Conservation (phyloP, 2,888 invertebrate species). For the Lydus trimaculatus region DNA sequence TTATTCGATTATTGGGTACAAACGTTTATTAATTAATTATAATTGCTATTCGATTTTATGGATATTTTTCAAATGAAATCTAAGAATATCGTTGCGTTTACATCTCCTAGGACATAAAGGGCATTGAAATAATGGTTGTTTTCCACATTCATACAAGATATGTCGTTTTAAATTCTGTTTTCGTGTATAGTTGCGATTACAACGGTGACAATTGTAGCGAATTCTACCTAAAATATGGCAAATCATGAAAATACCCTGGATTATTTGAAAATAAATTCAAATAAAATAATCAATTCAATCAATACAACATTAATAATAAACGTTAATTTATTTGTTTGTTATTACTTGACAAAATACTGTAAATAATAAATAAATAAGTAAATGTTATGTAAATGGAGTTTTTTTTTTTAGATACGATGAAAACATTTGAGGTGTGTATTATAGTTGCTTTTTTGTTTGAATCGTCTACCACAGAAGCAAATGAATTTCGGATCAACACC, state of each 20-base stretch:
- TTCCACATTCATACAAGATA: slow-evolving; percentile 47
- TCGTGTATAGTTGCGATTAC: slow-evolving; percentile 38
- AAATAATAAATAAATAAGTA: slow-evolving; percentile 5
- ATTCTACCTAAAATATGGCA: slow-evolving; percentile 24
- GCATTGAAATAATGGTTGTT: slow-evolving; percentile 47
- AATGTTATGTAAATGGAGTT: too few relatives aligned
- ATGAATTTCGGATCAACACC: slow-evolving; percentile 54
- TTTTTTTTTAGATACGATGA: slow-evolving; percentile 28
- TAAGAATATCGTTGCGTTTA: slow-evolving; percentile 47
- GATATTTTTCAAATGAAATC: slow-evolving; percentile 48
- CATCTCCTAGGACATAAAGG: slow-evolving; percentile 50
- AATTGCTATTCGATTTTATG: slow-evolving; percentile 41
- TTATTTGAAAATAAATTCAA: background rate
- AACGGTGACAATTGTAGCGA: slow-evolving; percentile 41
- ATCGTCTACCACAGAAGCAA: slow-evolving; percentile 67
- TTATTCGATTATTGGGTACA: background rate
- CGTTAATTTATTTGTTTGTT: background rate
- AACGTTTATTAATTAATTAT: background rate
- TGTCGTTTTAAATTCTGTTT: slow-evolving; percentile 43
- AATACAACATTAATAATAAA: background rate
- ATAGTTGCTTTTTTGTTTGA: slow-evolving; percentile 43
- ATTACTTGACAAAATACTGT: background rate
- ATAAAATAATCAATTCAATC: background rate
- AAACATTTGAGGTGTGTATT: slow-evolving; percentile 40
- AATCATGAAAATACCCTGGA: background rate